phyloP scores from a whole-genome alignment of 2,888 invertebrate genomes.

The Cephus rjabovi region DNA sequence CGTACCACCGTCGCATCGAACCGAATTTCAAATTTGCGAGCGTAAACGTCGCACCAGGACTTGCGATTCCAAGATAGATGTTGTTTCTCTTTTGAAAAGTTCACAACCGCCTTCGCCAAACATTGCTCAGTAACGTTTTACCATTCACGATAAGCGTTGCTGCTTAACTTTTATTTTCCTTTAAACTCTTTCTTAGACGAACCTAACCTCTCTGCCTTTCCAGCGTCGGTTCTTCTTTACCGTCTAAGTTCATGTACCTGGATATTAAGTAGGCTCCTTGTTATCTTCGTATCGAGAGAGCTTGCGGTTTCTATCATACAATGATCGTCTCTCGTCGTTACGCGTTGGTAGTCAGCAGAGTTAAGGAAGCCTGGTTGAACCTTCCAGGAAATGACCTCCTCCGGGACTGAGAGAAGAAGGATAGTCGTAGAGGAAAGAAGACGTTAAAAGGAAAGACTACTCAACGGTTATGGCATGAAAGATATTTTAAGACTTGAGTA shows the following conservation, averaged over 20 bases:
- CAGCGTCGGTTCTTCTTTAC: background rate
- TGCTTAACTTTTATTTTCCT: background rate
- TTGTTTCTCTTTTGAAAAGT: background rate
- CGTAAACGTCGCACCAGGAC: background rate
- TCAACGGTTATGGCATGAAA: background rate
- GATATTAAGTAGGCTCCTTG: background rate
- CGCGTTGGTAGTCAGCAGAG: background rate
- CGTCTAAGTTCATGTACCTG: background rate
- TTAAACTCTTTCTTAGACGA: background rate
- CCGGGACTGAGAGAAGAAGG: background rate
- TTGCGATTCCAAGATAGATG: background rate
- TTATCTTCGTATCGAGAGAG: background rate
- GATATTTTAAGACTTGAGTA: background rate
- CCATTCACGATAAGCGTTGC: background rate
- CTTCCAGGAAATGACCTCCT: background rate
- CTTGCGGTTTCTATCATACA: background rate
- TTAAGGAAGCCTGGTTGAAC: background rate
- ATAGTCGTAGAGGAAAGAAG: background rate
- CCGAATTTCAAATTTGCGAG: constrained; percentile 23
- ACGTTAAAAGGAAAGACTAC: background rate
- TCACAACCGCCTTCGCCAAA: background rate
- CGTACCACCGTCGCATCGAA: constrained; percentile 5
- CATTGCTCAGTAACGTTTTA: background rate
- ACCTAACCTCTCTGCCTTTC: background rate
- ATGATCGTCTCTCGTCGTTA: background rate